Evolutionary conservation across 2,888 invertebrate genomes (phyloP).

Genomic region (Morpho helenor): DNA sequence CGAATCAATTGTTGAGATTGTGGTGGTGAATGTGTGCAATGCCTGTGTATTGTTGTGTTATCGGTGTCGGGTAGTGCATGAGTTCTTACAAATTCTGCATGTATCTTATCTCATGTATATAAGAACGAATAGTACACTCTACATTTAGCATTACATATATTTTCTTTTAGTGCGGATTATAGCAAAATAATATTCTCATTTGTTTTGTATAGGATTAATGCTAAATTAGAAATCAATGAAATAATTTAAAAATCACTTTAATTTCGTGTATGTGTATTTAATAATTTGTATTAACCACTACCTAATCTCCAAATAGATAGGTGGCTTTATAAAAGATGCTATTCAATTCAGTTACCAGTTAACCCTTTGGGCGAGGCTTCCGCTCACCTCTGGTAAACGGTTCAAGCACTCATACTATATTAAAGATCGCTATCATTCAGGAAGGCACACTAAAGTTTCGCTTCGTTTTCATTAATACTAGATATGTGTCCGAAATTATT

Average conservation of each 20-base stretch:
- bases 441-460: constrained; percentile 68
- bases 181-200: too few relatives aligned
- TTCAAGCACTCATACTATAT: constrained; percentile 71
- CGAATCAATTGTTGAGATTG: too few relatives aligned
- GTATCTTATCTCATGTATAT: too few relatives aligned
- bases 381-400: constrained; percentile 56
- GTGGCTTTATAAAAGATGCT: constrained; percentile 16
- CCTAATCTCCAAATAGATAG: constrained; percentile 1
- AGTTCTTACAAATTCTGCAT: too few relatives aligned
- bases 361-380: constrained; percentile 63
- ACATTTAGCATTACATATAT: too few relatives aligned
- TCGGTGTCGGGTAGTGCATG: too few relatives aligned
- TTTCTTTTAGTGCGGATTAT: too few relatives aligned
- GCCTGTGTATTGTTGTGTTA: too few relatives aligned
- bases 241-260: neutral
- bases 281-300: neutral
- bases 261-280: too few relatives aligned
- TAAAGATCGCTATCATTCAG: constrained; percentile 73
- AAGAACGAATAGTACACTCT: too few relatives aligned
- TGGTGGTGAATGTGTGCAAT: too few relatives aligned
- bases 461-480: constrained; percentile 66
- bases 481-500: constrained; percentile 36
- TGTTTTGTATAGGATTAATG: neutral
- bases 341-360: constrained; percentile 32
- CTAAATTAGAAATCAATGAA: neutral